Percentiles rank a stretch among this genome's conserved stretches.
Conservation (phyloP, 2,797 vertebrate species). For the Chaenodraco wilsoni region DNA sequence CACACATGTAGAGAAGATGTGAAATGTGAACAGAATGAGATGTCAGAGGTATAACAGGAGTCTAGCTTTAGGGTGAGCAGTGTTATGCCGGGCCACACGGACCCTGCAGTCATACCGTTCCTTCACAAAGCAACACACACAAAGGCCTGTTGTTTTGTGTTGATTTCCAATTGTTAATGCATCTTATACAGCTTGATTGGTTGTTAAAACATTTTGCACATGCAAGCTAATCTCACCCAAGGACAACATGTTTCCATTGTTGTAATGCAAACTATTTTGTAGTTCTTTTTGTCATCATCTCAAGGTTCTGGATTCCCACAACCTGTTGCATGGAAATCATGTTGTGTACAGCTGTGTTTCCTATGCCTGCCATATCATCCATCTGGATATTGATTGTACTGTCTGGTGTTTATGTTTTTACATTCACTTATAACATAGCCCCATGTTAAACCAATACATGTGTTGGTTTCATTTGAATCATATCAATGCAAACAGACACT, state of each 20-base stretch:
- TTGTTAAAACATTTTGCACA: conserved; percentile 66
- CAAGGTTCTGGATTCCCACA: conserved; percentile 44
- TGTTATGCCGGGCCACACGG: background rate
- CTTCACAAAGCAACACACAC: conserved; percentile 51
- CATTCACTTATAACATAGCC: conserved; percentile 33
- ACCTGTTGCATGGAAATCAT: conserved; percentile 69
- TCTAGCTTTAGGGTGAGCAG: too few relatives aligned
- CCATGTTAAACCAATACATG: conserved; percentile 49
- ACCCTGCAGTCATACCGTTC: conserved; percentile 5
- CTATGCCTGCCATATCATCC: conserved; percentile 60
- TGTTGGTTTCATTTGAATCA: conserved; percentile 50
- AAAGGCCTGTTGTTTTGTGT: conserved; percentile 51
- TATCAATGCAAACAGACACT: conserved; percentile 25
- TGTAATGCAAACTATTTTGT: conserved; percentile 47
- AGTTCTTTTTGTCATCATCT: conserved; percentile 43
- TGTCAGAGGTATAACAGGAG: background rate
- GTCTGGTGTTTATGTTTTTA: conserved; percentile 33
- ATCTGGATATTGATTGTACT: conserved; percentile 55
- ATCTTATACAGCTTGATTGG: conserved; percentile 15
- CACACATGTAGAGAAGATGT: background rate
- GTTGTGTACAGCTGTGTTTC: conserved; percentile 54
- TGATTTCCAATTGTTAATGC: conserved; percentile 28
- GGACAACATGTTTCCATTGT: conserved; percentile 68
- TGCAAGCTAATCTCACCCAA: conserved; percentile 34
- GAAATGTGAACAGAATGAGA: background rate